Evolutionary conservation across 2,113 vertebrate species (phyloP).

Genomic region (Macquaria australasica): DNA sequence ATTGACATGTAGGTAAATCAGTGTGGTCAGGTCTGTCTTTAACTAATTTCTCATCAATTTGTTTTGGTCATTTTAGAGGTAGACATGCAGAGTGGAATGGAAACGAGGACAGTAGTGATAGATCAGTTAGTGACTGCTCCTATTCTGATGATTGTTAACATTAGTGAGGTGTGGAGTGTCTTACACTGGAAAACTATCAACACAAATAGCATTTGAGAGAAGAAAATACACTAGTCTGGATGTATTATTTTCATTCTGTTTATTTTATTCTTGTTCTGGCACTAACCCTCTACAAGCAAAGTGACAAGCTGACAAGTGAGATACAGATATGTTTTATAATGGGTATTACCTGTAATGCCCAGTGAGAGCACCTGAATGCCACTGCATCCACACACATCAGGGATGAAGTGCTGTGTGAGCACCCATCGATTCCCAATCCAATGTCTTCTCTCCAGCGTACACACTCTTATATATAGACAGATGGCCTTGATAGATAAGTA

Average conservation of each 20-base stretch:
- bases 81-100: not conserved
- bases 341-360: not conserved
- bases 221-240: not conserved
- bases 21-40: not conserved
- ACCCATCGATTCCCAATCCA: constrained; percentile 42
- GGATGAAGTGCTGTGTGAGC: constrained; percentile 46
- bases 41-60: not conserved
- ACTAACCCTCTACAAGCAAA: not conserved
- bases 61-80: not conserved
- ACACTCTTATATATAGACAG: constrained; percentile 30
- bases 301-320: not conserved
- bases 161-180: not conserved
- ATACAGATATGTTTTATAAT: constrained; percentile 15
- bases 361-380: not conserved
- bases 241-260: not conserved
- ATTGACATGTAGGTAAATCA: not conserved
- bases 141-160: not conserved
- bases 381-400: not conserved
- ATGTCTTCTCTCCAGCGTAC: not conserved
- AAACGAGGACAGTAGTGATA: no score
- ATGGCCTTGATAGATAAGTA: not conserved
- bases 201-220: not conserved
- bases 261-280: not conserved
- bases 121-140: not conserved
- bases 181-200: not conserved